Evolutionary conservation across 1,140 invertebrate species (phyloP).

Genomic region (Tetragonula clypearis): DNA sequence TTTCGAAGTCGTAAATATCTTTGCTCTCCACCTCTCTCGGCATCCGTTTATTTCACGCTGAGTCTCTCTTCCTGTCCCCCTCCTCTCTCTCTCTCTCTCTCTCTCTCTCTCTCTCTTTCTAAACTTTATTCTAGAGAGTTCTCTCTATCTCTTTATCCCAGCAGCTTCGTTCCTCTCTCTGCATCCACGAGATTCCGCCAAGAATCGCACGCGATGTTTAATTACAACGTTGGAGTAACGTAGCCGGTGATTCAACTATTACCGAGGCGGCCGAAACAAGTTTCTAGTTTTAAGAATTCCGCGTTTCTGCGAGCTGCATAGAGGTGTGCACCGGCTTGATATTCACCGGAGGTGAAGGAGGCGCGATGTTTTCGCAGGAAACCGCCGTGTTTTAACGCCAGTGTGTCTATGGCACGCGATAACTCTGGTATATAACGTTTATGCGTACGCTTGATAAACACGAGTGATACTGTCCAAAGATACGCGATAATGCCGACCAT

Average conservation of each 20-base stretch:
- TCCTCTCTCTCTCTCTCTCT: no score
- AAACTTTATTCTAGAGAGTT: no score
- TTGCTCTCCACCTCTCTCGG: slow-evolving; percentile 3
- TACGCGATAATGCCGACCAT: no score
- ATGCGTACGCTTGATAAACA: no score
- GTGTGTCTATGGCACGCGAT: no score
- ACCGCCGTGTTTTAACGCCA: no score
- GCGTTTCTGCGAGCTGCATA: background rate
- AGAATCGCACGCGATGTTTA: slow-evolving; percentile 31
- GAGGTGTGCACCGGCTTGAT: background rate
- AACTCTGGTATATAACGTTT: no score
- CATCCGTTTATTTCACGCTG: slow-evolving; percentile 36
- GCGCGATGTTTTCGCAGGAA: background rate
- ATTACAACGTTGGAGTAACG: slow-evolving; percentile 52
- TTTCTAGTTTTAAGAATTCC: slow-evolving; percentile 28
- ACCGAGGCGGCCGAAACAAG: background rate
- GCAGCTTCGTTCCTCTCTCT: background rate
- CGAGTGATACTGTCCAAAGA: no score
- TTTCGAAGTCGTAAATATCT: slow-evolving; percentile 67
- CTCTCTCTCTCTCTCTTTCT: background rate
- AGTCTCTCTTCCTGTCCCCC: background rate
- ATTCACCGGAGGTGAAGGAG: background rate
- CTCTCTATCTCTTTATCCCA: background rate
- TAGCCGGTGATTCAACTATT: slow-evolving; percentile 25
- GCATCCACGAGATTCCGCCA: background rate